These are phyloP conservation scores for Orthosia gothica DNA, from an alignment of 2,888 invertebrate genomes.

Conservation along the genomic window DNA sequence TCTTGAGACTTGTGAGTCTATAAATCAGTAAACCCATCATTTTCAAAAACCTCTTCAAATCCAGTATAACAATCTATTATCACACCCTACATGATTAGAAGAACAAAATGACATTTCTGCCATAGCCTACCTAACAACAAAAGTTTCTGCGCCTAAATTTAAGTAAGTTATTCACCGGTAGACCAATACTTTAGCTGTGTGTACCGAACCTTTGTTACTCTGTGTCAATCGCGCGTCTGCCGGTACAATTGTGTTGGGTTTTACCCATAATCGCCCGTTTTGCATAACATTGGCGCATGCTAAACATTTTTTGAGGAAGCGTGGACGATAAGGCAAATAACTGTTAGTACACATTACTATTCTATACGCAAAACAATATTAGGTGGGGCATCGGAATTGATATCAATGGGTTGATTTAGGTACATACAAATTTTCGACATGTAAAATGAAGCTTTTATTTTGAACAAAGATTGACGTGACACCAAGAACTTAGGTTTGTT, in stretches of 20 bases:
- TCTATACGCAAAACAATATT: conserved; percentile 36
- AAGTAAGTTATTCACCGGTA: background rate
- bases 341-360: conserved; percentile 42
- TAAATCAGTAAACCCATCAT: background rate
- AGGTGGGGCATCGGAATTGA: conserved; percentile 8
- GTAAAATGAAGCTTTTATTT: conserved; percentile 17
- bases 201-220: conserved; percentile 40
- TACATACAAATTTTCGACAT: conserved; percentile 17
- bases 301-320: conserved; percentile 66
- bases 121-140: background rate
- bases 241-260: conserved; percentile 61
- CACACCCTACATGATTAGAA: background rate
- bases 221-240: conserved; percentile 32
- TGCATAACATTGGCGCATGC: conserved; percentile 50
- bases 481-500: background rate
- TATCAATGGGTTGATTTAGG: conserved; percentile 39
- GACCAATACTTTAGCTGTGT: conserved; percentile 12
- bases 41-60: background rate
- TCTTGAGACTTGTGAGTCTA: background rate
- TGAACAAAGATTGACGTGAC: conserved; percentile 12
- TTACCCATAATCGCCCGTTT: conserved; percentile 64
- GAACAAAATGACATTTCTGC: background rate
- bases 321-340: conserved; percentile 64
- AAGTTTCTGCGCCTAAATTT: background rate
- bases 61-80: no score